Evolutionary conservation across 2,113 vertebrate genomes (phyloP).

Genomic region (Sula dactylatra): DNA sequence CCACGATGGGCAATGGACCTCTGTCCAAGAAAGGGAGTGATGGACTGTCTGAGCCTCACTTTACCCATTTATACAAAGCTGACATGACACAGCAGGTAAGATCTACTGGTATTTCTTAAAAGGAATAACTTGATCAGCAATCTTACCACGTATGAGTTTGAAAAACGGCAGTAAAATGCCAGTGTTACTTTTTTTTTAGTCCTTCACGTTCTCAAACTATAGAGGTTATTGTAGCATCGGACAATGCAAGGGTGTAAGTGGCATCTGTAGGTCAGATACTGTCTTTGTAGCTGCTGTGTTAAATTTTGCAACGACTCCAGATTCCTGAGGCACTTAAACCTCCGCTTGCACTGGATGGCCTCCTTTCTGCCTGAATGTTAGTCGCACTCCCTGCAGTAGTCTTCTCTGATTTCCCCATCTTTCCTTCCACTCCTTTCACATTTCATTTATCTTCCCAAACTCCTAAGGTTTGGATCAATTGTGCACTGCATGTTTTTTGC

Average conservation of each 20-base stretch:
- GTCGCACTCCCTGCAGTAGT: background rate
- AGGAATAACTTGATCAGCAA: background rate
- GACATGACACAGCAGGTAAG: background rate
- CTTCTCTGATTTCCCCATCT: slow-evolving; percentile 6
- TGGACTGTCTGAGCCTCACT: background rate
- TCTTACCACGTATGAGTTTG: background rate
- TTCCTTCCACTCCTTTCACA: background rate
- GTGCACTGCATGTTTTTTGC: background rate
- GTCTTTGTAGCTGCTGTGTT: slow-evolving; percentile 33
- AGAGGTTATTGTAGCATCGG: background rate
- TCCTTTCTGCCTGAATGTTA: slow-evolving; percentile 20
- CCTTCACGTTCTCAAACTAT: background rate
- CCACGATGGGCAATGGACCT: background rate
- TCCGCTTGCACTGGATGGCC: background rate
- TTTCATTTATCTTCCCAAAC: background rate
- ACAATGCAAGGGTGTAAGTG: background rate
- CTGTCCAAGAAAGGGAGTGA: background rate
- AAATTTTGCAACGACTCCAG: slow-evolving; percentile 30
- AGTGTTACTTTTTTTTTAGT: background rate
- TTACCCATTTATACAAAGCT: background rate
- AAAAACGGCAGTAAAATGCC: background rate
- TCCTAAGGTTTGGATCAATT: slow-evolving; percentile 8
- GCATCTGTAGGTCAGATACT: slow-evolving; percentile 51
- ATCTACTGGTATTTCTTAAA: background rate
- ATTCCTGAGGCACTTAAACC: slow-evolving; percentile 36